Percentiles rank a stretch among this genome's conserved stretches.
Conservation (phyloP, 2,888 invertebrate species). For the Agrotis puta region DNA sequence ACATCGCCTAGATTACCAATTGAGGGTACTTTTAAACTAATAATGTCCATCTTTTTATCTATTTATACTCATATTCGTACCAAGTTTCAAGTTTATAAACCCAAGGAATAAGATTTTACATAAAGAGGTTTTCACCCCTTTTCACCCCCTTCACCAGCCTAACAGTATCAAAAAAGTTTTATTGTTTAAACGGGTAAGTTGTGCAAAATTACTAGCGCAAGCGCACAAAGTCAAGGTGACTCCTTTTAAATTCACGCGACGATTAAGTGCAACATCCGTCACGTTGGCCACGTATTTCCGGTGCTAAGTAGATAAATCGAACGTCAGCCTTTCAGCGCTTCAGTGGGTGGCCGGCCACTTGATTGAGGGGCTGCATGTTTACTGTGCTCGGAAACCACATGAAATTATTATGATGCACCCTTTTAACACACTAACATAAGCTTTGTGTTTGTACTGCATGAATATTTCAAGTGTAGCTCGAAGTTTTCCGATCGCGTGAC, state of each 20-base stretch:
- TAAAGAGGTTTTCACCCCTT: no score
- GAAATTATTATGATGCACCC: constrained; percentile 47
- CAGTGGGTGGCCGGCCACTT: constrained; percentile 18
- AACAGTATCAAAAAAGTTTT: no score
- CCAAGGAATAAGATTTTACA: no score
- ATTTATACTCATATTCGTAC: no score
- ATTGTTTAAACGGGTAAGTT: neutral
- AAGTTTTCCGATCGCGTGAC: constrained; percentile 29
- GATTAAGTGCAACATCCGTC: constrained; percentile 19
- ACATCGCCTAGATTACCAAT: no score
- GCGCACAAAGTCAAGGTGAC: neutral
- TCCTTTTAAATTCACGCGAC: constrained; percentile 1
- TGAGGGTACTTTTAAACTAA: no score
- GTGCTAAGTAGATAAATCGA: constrained; percentile 28
- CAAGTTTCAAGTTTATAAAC: no score
- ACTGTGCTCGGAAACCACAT: constrained; percentile 27
- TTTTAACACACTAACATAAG: constrained; percentile 24
- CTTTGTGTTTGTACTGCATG: constrained; percentile 35
- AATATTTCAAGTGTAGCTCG: constrained; percentile 33
- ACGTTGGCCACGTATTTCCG: constrained; percentile 17
- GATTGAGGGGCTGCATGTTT: constrained; percentile 37
- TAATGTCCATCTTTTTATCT: no score
- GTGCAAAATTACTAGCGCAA: neutral
- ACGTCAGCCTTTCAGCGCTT: constrained; percentile 10
- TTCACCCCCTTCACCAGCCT: no score